Evolutionary conservation across 2,888 invertebrate genomes (phyloP), one percentile per base, ranked within the genome.

Genomic region (Hydrotaea diabolus): DNA sequence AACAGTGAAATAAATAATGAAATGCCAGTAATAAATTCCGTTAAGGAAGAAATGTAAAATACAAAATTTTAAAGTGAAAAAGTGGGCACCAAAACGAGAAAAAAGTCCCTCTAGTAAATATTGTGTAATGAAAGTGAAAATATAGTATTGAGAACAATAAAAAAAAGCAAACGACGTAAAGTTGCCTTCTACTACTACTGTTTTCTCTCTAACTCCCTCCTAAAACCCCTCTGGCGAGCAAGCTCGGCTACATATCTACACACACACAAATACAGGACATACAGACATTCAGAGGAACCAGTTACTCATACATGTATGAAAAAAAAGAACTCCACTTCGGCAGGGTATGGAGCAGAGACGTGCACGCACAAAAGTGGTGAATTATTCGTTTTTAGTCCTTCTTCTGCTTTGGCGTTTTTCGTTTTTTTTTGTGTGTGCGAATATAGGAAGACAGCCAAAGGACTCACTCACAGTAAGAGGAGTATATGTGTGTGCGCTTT

Each of bases 101-200:
- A 57, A 80, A 62, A 26, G 39, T 66, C 62, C 59, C 62, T 66
- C 39, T 72, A 82, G 81, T 83, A 83, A 87, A 86, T 87, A 90
- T 90, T 90, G 90, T 90, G 90, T 90, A 90, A 90, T 90, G 89
- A 83, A 85, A 79, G 85, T 82, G 84, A 86, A 80, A 77, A 85
- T 80, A 62, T 83, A 83, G 83, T 83, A 82, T 86, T 83, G 66
- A 80, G 71, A 71, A 81, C 74, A 85, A 80, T 49, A 73, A 39
- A 76, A 73, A 53, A 73, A 77, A 59, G 31, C 59, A 71, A 75
- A 84, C 57, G 59, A 78, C 66, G 76, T 77, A 85, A 87, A 85
- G 83, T 80, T 77, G 53, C 69, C 76, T 66, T 73, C 81, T 77
- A 43, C 64, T 79, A 36, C 77, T 82, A 64, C 57, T 23, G n/a